Base-by-base conservation (phyloP, 2,888 invertebrate species). In the Invenusta paracnida region DNA sequence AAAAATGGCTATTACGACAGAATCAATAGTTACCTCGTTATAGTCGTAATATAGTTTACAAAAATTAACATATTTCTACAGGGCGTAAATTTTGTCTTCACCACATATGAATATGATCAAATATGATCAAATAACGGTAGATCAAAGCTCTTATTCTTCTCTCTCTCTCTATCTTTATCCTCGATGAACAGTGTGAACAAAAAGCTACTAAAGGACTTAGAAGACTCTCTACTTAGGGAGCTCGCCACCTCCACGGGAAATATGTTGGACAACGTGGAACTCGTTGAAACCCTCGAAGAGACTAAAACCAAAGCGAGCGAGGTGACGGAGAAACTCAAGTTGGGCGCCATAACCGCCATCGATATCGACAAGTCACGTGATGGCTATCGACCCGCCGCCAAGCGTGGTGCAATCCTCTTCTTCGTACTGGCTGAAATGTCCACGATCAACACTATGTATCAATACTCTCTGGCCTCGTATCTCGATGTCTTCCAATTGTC, bases 361-460 rank as follows among this genome's bases (percentile, higher is more conserved):
- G 95, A 96, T 89, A 96, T 97, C 87, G 96, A 96, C 90, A 93
- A 93, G 85, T 92, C 96, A 0, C 93, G 96, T 81, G 95, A 96
- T 88, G 95, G 95, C 0, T 97, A 97, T 92, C 93, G 96, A 30
- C 94, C 95, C 0, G 96, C 94, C 0, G 96, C 96, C 0, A 94
- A 94, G 88, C 93, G 96, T 84, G 96, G 96, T 1, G 96, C 96
- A 0, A 94, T 96, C 83, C 92, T 97, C 83, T 97, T 96, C 92
- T 97, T 96, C 90, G 95, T 96, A 0, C 92, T 97, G 27, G 94
- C 95, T 0, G 96, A 96, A 90, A 95, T 97, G 95, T 94, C 96
- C 0, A 93, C 93, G 0, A 95, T 97, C 0, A 96, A 95, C 91
- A 92, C 94, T 66, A 97, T 97, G 96, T 97, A 97, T 90, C 96